Base-by-base conservation (phyloP, 2,113 vertebrate species). In the Chaenogobius annularis region DNA sequence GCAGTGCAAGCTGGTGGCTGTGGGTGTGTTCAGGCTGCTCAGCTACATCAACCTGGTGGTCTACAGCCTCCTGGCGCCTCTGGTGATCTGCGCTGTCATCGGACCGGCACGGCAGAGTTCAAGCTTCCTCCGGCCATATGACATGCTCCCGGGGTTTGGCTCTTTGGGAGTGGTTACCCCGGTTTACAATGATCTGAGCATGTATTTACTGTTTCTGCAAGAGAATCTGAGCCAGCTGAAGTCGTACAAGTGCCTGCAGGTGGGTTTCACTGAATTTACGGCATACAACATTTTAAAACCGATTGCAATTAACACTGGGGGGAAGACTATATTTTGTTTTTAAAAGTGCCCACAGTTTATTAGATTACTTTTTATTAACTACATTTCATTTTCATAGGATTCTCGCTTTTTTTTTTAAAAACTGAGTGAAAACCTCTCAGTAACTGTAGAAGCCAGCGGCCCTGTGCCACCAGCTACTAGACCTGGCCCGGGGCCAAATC, bases 181-280 rank as follows among this genome's bases (percentile, higher is more conserved):
- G 5, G 74, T 85, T 64, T 98, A 95, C 83, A 95, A 96, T 1
- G 96, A 99, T 86, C 91, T 98, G 85, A 96, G 95, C 78, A 94
- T 99, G 82, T 98, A 98, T 75, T 91, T 96, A 56, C 93, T 98
- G 66, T 99, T 98, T 88, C 89, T 99, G 67, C 93, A 96, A 58
- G 97, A 98, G 90, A 99, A 99, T 0, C 90, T 98, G 68, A 97
- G 95, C 54, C 94, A 96, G 75, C 94, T 99, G 31, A 97, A 99
- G 80, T 98, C 97, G 0, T 97, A 93, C 84, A 98, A 96, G 75
- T 97, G 96, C 79, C 93, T 99, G 31, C 96, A 96, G 92, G 92
- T 93, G 59, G 46, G 88, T 87, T 37, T 12, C 2, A 69, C 22
- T 54, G 50, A 54, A 12, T 52, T 17, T 7, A n/a, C 50, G 37